A percentile compares a stretch with the other conserved stretches of the same genome.
phyloP scores from a whole-genome alignment of 2,797 vertebrate species.

The Sparus aurata region DNA sequence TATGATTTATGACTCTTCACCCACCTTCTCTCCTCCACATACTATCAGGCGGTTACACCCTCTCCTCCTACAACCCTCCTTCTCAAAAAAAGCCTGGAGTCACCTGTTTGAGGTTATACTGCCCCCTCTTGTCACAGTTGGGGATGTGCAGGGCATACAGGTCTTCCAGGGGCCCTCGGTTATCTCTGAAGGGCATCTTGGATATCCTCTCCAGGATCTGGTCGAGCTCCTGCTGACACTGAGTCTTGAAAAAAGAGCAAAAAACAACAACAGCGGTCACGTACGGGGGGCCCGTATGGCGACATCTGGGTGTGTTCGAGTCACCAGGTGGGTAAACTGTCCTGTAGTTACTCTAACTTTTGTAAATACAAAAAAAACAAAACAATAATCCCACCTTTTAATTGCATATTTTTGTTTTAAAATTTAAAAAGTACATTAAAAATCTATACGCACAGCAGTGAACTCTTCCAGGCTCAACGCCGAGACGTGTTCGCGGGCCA shows the following conservation, averaged over 20 bases:
- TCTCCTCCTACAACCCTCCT: background rate
- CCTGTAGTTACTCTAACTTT: background rate
- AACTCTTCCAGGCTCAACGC: constrained; percentile 13
- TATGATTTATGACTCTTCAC: background rate
- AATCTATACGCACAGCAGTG: constrained; percentile 4
- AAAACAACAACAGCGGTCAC: constrained; percentile 35
- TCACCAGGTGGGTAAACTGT: background rate
- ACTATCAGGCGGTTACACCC: constrained; percentile 4
- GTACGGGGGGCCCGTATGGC: background rate
- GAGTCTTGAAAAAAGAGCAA: constrained; percentile 83
- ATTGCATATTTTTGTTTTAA: background rate
- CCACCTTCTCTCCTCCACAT: constrained; percentile 13
- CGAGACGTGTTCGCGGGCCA: constrained; percentile 27
- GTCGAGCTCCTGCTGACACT: constrained; percentile 97
- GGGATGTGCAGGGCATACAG: constrained; percentile 97
- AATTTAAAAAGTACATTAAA: background rate
- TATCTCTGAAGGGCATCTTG: constrained; percentile 95
- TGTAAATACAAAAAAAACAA: background rate
- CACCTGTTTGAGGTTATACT: constrained; percentile 98
- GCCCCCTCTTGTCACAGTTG: constrained; percentile 97
- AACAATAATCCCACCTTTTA: background rate
- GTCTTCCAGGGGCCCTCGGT: constrained; percentile 94
- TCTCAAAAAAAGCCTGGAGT: constrained; percentile 18
- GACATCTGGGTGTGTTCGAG: background rate
- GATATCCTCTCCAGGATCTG: constrained; percentile 97